Evolutionary conservation across 2,888 invertebrate species (phyloP).

Genomic region (Drosophila algonquin): DNA sequence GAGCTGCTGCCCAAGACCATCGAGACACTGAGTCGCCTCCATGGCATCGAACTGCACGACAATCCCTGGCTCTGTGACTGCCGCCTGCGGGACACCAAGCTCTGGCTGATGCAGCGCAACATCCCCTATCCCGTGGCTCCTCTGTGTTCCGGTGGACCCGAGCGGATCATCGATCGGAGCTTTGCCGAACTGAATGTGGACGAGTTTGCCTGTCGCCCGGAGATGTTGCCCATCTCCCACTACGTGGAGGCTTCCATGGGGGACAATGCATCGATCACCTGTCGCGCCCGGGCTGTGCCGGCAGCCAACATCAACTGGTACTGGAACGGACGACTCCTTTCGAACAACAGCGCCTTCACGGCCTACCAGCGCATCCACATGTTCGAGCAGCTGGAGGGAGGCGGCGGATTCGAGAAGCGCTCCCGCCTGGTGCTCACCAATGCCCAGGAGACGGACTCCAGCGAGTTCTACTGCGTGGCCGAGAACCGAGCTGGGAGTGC

Average conservation of each 20-base stretch:
- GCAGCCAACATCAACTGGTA: constrained; percentile 93
- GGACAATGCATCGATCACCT: constrained; percentile 93
- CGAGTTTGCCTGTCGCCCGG: constrained; percentile 94
- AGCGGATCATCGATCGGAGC: constrained; percentile 88
- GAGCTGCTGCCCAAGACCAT: constrained; percentile 90
- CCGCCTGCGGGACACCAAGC: constrained; percentile 90
- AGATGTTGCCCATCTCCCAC: constrained; percentile 89
- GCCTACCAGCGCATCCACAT: constrained; percentile 91
- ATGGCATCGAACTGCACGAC: constrained; percentile 92
- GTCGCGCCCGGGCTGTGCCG: constrained; percentile 92
- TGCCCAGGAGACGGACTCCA: constrained; percentile 92
- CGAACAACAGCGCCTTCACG: constrained; percentile 91
- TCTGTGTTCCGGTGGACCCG: constrained; percentile 89
- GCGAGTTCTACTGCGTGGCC: constrained; percentile 94
- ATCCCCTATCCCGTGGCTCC: constrained; percentile 91
- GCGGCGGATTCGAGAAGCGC: constrained; percentile 89
- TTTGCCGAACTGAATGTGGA: constrained; percentile 91
- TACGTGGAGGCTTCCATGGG: constrained; percentile 92
- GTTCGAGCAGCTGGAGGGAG: constrained; percentile 86
- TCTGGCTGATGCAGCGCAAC: constrained; percentile 92
- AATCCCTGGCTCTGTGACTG: constrained; percentile 96
- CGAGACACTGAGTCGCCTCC: constrained; percentile 89
- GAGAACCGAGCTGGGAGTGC: constrained; percentile 95
- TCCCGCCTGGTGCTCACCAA: constrained; percentile 91
- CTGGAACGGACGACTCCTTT: constrained; percentile 91